Evolutionary conservation across 53 echinoderm and acorn worm genomes (phyloP).

Genomic region (Patiria pectinifera): DNA sequence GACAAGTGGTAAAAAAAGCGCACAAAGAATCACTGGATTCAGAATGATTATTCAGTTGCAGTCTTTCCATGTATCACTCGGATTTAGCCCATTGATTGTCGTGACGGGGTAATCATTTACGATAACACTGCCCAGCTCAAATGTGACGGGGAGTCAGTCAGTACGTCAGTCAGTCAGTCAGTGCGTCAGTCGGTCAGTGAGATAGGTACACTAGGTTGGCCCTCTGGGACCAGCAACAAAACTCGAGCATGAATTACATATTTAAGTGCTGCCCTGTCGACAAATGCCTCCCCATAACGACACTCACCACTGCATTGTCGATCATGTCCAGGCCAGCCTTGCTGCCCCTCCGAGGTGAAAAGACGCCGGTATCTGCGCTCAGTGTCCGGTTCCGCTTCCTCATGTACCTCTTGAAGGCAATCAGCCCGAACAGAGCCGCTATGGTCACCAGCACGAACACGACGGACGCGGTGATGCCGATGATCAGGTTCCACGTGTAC

Average conservation of each 20-base stretch:
- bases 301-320: conserved; percentile 67
- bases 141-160: too few relatives aligned
- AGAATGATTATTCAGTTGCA: too few relatives aligned
- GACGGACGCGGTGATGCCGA: conserved; percentile 63
- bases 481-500: conserved; percentile 64
- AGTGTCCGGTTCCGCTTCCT: conserved; percentile 69
- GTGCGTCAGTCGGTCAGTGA: too few relatives aligned
- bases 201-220: too few relatives aligned
- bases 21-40: too few relatives aligned
- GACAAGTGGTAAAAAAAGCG: too few relatives aligned
- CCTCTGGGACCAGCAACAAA: too few relatives aligned
- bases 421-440: conserved; percentile 58
- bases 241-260: background rate
- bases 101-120: too few relatives aligned
- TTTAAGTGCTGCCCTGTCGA: background rate
- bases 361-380: conserved; percentile 78
- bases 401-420: conserved; percentile 61
- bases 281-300: background rate
- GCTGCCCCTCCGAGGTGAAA: conserved; percentile 77
- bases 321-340: conserved; percentile 85
- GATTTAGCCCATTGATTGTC: too few relatives aligned
- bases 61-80: too few relatives aligned
- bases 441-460: conserved; percentile 69
- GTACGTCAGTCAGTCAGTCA: too few relatives aligned
- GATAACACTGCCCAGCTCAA: too few relatives aligned